Conservation (phyloP, 2,888 invertebrate genomes). For the Netelia fuscicornis region DNA sequence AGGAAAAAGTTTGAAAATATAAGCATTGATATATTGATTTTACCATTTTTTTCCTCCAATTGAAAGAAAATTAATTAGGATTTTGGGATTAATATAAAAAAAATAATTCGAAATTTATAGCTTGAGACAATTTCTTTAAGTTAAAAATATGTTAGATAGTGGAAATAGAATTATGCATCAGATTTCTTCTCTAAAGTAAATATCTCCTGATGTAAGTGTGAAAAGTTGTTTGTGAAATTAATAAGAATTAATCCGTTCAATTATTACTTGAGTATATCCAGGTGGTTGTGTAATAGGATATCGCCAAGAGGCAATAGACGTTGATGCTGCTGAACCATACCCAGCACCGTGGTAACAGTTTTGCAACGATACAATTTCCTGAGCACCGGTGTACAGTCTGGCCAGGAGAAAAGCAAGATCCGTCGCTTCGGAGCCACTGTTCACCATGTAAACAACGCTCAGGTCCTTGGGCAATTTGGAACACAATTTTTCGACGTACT, state of each 20-base stretch:
- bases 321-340: constrained; percentile 92
- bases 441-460: constrained; percentile 96
- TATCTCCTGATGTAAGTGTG: not conserved
- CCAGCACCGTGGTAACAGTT: constrained; percentile 98
- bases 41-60: too few species aligned
- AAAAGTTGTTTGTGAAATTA: too few species aligned
- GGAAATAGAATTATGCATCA: too few species aligned
- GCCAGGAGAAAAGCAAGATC: constrained; percentile 96
- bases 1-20: too few species aligned
- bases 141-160: too few species aligned
- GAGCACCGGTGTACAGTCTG: constrained; percentile 93
- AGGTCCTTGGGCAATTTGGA: constrained; percentile 94
- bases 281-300: constrained; percentile 89
- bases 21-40: too few species aligned
- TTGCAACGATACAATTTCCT: constrained; percentile 94
- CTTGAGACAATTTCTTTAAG: not conserved
- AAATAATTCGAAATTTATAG: not conserved
- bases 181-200: not conserved
- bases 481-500: constrained; percentile 94
- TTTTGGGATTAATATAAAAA: too few species aligned
- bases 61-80: not conserved
- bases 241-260: not conserved
- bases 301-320: constrained; percentile 92
- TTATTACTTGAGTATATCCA: constrained; percentile 92
- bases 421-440: constrained; percentile 99